Evolutionary conservation across 2,113 vertebrate species (phyloP).

Genomic region (Microtus richardsoni): DNA sequence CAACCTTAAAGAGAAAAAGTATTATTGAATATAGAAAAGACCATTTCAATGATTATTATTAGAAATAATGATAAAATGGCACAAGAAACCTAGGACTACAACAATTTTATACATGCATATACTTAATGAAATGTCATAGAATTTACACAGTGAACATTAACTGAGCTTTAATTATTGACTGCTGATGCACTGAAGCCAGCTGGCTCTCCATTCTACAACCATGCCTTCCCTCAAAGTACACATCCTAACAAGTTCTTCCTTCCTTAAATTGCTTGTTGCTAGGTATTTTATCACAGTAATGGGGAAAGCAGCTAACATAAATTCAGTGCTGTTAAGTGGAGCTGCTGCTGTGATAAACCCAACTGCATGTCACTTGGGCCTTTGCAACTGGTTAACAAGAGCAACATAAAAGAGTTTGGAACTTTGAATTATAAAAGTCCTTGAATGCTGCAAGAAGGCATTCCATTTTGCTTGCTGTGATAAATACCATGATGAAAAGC

Average conservation of each 20-base stretch:
- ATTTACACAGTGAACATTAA: background rate
- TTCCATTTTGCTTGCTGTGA: background rate
- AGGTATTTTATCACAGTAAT: background rate
- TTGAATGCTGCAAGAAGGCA: background rate
- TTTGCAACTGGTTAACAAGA: background rate
- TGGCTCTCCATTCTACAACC: background rate
- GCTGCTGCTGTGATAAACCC: background rate
- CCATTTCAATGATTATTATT: background rate
- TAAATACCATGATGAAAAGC: background rate
- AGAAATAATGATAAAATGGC: background rate
- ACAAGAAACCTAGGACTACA: background rate
- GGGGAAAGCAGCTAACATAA: background rate
- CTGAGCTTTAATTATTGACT: background rate
- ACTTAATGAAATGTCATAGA: slow-evolving; percentile 1
- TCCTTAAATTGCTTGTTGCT: background rate
- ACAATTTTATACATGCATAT: background rate
- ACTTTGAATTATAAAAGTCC: background rate
- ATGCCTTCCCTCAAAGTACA: background rate
- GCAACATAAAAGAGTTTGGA: background rate
- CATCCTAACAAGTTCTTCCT: background rate
- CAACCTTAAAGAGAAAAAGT: slow-evolving; percentile 20
- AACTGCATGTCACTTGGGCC: background rate
- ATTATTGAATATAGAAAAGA: background rate
- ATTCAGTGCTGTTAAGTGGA: background rate
- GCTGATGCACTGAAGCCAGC: background rate